These are phyloP conservation scores for Heteromormyrus szaboi DNA, from an alignment of 2,797 vertebrate genomes.

Conservation along the genomic window DNA sequence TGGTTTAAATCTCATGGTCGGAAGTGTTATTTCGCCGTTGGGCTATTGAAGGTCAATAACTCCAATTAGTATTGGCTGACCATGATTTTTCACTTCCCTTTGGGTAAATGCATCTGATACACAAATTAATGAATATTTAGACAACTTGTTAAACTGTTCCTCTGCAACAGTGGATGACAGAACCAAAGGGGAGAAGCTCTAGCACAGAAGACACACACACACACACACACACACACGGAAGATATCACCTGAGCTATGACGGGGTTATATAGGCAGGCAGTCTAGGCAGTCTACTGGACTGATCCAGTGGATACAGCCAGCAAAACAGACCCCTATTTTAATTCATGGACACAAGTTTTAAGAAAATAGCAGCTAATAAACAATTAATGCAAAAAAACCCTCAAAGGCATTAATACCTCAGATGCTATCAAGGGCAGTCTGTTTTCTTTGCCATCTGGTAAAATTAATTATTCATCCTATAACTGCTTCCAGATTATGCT, in stretches of 20 bases:
- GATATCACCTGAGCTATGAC: neutral
- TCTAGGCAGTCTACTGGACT: neutral
- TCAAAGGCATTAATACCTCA: neutral
- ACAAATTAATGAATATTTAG: neutral
- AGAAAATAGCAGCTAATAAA: neutral
- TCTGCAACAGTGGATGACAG: neutral
- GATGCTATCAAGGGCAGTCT: neutral
- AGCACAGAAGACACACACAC: neutral
- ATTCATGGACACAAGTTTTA: neutral
- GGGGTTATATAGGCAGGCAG: too few relatives aligned
- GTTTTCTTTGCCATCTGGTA: conserved; percentile 2
- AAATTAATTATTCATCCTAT: neutral
- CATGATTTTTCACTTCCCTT: neutral
- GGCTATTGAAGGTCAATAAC: neutral
- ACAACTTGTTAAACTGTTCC: neutral
- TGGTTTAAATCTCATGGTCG: neutral
- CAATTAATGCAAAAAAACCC: neutral
- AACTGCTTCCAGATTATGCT: neutral
- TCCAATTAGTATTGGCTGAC: neutral
- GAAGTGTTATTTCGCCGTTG: neutral
- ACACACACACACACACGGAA: neutral
- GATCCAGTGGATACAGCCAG: neutral
- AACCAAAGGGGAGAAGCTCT: neutral
- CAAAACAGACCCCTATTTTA: neutral
- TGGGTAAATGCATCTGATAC: neutral